These are phyloP conservation scores for Gerris buenoi DNA, from an alignment of 1,140 invertebrate species.

Conservation along the genomic window DNA sequence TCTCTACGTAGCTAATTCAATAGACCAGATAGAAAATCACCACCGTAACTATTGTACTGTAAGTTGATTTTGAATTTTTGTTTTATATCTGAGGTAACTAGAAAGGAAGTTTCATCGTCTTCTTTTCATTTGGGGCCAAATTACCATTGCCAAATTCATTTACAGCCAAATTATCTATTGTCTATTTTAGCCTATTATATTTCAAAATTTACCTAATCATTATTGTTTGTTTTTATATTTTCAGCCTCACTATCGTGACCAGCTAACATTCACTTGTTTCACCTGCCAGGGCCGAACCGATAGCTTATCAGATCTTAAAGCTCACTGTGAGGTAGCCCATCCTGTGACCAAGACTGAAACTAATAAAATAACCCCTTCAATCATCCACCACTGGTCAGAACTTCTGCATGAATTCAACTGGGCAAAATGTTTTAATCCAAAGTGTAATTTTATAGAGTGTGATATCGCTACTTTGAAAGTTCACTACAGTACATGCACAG, in stretches of 20 bases:
- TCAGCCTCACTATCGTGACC: neutral
- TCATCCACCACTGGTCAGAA: neutral
- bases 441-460: neutral
- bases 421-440: neutral
- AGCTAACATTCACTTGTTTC: neutral
- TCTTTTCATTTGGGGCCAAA: too few species aligned
- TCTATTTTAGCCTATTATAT: neutral
- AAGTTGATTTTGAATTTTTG: neutral
- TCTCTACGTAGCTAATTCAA: conserved; percentile 9
- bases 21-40: conserved; percentile 19
- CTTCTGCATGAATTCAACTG: neutral
- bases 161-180: too few species aligned
- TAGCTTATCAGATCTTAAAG: neutral
- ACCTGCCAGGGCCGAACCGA: neutral
- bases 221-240: conserved; percentile 3
- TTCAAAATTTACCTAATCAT: neutral
- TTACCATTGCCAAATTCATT: too few species aligned
- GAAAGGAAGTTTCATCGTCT: too few species aligned
- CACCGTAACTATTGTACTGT: conserved; percentile 10
- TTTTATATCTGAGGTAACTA: too few species aligned
- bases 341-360: neutral
- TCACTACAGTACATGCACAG: neutral
- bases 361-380: neutral
- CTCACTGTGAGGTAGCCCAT: neutral
- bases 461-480: neutral